Base-by-base conservation (phyloP, 2,888 invertebrate genomes). In the Ametastegia equiseti region DNA sequence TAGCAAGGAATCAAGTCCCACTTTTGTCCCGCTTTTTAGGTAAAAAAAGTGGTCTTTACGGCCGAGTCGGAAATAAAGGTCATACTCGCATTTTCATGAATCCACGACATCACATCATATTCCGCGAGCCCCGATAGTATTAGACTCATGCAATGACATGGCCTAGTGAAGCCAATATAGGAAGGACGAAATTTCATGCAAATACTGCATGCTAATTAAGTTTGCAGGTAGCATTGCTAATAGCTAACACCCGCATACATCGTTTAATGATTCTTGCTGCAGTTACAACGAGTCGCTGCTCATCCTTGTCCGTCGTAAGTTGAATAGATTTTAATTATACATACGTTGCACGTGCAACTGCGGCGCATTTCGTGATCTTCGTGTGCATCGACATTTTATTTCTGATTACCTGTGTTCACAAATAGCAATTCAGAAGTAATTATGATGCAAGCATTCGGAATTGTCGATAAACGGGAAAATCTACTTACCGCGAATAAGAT, bases 171-270 rank as follows among this genome's bases (percentile, higher is more conserved):
- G 33, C n/a, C 65, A 65, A 65, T 33, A 19, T n/a, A 19, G 69
- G 27, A 69, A 69, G 69, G 42, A 69, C 69, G 23, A 69, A 67
- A 69, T 69, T 42, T 69, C 69, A 42, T 23, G 69, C 69, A 69
- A 69, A 69, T 69, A 42, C 42, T 23, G 69, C 33, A 39, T 42
- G 42, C 42, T 69, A 39, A 39, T 39, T 42, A 9, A 65, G n/a
- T 13, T 45, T 42, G 42, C 39, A 23, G 13, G 42, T 42, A 42
- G 39, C 69, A 69, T 42, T 23, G 69, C 69, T 69, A 69, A 39
- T 42, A 69, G 23, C 42, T 6, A 69, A 42, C 69, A 45, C 69
- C 69, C 69, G 69, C 69, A 23, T 69, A 69, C 39, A 69, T 63
- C 54, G 36, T 30, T 11, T 65, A 15, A 65, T 36, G 63, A 65